phyloP scores from a whole-genome alignment of 2,797 vertebrate genomes.

The Etheostoma nigrum region DNA sequence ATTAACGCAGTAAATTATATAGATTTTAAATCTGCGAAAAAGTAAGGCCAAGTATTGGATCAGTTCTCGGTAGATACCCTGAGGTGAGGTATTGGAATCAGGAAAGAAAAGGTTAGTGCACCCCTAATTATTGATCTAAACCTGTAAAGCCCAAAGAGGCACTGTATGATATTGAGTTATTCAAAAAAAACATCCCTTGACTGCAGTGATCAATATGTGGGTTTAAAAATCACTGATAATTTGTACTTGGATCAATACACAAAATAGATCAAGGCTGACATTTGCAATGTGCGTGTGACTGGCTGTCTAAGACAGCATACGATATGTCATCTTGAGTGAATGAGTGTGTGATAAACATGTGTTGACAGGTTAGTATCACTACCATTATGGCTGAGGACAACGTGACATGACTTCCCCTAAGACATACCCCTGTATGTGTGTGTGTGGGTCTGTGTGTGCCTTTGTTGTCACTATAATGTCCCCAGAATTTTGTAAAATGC shows the following conservation, averaged over 20 bases:
- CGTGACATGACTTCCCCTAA: conserved; percentile 32
- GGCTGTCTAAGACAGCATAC: conserved; percentile 7
- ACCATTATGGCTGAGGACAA: conserved; percentile 31
- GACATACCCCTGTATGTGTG: conserved; percentile 19
- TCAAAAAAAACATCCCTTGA: background rate
- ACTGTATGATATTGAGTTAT: background rate
- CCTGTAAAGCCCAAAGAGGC: background rate
- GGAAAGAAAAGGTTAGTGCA: background rate
- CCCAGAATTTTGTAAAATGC: conserved; percentile 37
- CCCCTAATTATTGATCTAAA: background rate
- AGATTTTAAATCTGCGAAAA: background rate
- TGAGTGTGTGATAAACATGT: conserved; percentile 25
- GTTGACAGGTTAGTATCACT: conserved; percentile 46
- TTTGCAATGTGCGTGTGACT: background rate
- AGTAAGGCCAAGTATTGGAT: background rate
- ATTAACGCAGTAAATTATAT: background rate
- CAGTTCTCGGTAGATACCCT: background rate
- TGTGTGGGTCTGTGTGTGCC: background rate
- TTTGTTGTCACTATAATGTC: conserved; percentile 40
- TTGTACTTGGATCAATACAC: background rate
- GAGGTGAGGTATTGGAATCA: background rate
- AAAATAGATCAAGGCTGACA: background rate
- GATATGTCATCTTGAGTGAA: conserved; percentile 32
- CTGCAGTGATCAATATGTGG: conserved; percentile 1
- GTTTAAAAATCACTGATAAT: background rate